These are phyloP conservation scores for Cancer borealis DNA, from an alignment of 2,888 invertebrate species.

Conservation along the genomic window DNA sequence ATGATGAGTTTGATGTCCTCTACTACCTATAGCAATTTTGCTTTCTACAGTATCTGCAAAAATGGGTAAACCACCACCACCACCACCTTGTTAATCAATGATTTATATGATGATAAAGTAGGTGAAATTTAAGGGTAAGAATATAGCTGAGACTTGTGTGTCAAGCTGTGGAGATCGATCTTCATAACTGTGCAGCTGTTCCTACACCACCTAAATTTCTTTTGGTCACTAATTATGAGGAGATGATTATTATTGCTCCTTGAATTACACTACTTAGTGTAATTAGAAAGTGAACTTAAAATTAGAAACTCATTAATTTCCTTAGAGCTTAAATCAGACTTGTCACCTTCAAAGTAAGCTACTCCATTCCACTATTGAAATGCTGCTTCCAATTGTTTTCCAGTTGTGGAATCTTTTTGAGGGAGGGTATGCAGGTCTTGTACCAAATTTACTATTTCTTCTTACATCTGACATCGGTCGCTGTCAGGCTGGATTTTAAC, in stretches of 20 bases:
- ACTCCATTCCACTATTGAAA: too few relatives aligned
- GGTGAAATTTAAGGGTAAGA: neutral
- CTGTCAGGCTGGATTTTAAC: too few relatives aligned
- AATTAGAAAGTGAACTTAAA: neutral
- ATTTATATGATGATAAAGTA: neutral
- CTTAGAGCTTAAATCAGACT: too few relatives aligned
- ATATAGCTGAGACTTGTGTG: neutral
- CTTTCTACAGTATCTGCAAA: neutral
- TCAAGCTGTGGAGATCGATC: neutral
- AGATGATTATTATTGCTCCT: neutral
- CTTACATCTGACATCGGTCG: too few relatives aligned
- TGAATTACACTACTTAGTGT: neutral
- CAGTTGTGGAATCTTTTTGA: too few relatives aligned
- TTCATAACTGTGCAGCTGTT: neutral
- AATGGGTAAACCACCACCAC: neutral
- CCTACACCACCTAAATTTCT: neutral
- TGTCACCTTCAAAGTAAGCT: too few relatives aligned
- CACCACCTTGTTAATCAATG: too few relatives aligned
- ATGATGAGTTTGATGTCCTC: neutral
- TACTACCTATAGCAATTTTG: neutral
- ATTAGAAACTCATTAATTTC: too few relatives aligned
- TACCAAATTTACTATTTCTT: too few relatives aligned
- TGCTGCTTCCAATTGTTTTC: too few relatives aligned
- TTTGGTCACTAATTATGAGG: neutral
- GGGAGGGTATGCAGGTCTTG: too few relatives aligned